Evolutionary conservation across 64 coral and sea anemone genomes (phyloP).

Genomic region (Stichodactyla mertensii): DNA sequence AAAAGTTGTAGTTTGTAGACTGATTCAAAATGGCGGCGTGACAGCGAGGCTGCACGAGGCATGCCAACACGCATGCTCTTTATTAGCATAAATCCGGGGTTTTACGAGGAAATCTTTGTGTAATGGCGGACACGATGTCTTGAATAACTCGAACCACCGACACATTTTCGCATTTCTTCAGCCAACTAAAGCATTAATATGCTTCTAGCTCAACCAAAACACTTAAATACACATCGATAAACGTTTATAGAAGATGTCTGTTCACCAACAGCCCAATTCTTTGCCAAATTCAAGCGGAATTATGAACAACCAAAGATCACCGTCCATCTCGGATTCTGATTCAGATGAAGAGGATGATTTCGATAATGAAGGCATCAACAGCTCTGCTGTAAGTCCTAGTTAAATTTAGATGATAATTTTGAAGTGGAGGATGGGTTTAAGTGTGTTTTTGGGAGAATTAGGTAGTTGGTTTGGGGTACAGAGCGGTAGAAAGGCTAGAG

Average conservation of each 20-base stretch:
- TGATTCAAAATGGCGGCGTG: slow-evolving; percentile 9
- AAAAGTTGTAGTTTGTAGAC: no score
- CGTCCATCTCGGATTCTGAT: slow-evolving; percentile 88
- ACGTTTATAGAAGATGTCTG: slow-evolving; percentile 83
- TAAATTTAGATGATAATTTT: slow-evolving; percentile 27
- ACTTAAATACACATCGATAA: slow-evolving; percentile 52
- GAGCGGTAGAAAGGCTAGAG: slow-evolving; percentile 38
- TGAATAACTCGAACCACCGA: slow-evolving; percentile 46
- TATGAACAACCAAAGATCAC: slow-evolving; percentile 91
- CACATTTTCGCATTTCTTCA: slow-evolving; percentile 50
- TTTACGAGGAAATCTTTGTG: slow-evolving; percentile 74
- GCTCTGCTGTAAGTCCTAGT: slow-evolving; percentile 75
- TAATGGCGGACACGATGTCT: slow-evolving; percentile 88
- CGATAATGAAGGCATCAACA: slow-evolving; percentile 79
- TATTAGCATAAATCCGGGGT: slow-evolving; percentile 98
- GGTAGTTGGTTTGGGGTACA: neutral
- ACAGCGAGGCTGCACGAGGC: slow-evolving; percentile 21
- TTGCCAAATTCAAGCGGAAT: slow-evolving; percentile 77
- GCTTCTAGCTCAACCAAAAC: slow-evolving; percentile 49
- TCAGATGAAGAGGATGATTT: slow-evolving; percentile 94
- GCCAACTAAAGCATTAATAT: slow-evolving; percentile 56
- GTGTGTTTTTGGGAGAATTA: slow-evolving; percentile 11
- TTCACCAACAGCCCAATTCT: slow-evolving; percentile 76
- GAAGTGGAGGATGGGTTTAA: neutral
- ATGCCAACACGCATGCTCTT: slow-evolving; percentile 63